These are phyloP conservation scores for Lingula anatina DNA, from an alignment of 2,888 invertebrate genomes.

Conservation along the genomic window DNA sequence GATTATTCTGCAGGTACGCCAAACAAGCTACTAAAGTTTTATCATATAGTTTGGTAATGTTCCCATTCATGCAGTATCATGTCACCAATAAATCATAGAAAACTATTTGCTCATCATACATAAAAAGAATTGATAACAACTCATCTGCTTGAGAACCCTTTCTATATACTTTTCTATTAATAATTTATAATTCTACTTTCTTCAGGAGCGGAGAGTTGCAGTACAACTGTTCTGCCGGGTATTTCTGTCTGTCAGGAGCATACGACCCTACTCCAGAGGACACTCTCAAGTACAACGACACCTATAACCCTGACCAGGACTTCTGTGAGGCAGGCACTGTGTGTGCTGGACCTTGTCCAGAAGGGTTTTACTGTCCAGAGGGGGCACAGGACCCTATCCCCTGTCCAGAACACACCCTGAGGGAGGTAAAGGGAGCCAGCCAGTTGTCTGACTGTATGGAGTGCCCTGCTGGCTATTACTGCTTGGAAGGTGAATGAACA, in stretches of 20 bases:
- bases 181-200: no score
- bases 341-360: constrained; percentile 45
- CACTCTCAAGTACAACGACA: constrained; percentile 12
- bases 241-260: constrained; percentile 42
- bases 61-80: no score
- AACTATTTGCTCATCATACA: no score
- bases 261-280: constrained; percentile 28
- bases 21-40: no score
- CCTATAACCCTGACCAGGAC: constrained; percentile 18
- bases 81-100: no score
- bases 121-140: no score
- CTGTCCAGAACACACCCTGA: constrained; percentile 40
- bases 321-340: constrained; percentile 20
- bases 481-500: constrained; percentile 28
- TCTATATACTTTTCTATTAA: no score
- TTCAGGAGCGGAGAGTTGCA: constrained; percentile 36
- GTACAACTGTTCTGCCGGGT: constrained; percentile 39
- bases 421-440: constrained; percentile 29
- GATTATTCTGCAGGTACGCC: constrained; percentile 39
- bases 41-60: not conserved
- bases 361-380: constrained; percentile 39
- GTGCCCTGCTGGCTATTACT: constrained; percentile 44
- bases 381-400: constrained; percentile 30
- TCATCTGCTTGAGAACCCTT: no score
- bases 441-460: constrained; percentile 30